Evolutionary conservation across 2,888 invertebrate genomes (phyloP).

Genomic region (Anodontia alba): DNA sequence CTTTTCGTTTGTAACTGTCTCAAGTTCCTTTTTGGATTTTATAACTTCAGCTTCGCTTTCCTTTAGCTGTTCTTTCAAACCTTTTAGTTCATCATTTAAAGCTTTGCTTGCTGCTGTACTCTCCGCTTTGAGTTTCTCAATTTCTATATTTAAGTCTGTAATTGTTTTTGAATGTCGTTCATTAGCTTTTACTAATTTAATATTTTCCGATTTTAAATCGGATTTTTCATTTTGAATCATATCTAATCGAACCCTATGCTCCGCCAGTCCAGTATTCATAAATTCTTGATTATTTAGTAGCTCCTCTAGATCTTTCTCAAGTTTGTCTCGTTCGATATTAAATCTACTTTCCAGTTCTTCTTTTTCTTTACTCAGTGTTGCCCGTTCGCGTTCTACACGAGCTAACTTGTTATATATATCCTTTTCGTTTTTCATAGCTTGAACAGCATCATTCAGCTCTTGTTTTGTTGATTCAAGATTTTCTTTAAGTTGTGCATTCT

Average conservation of each 20-base stretch:
- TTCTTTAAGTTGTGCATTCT: constrained; percentile 23
- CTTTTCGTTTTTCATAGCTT: constrained; percentile 47
- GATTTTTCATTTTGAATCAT: constrained; percentile 58
- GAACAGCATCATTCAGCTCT: constrained; percentile 45
- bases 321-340: constrained; percentile 44
- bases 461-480: constrained; percentile 32
- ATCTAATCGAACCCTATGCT: constrained; percentile 56
- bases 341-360: constrained; percentile 36
- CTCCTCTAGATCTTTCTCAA: constrained; percentile 57
- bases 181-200: constrained; percentile 56
- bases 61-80: constrained; percentile 39
- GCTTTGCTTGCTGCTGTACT: constrained; percentile 29
- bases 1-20: constrained; percentile 55
- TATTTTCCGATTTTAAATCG: constrained; percentile 53
- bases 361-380: constrained; percentile 45
- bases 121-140: constrained; percentile 39
- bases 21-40: constrained; percentile 50
- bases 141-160: constrained; percentile 43
- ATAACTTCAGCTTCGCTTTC: constrained; percentile 46
- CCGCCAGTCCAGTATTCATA: constrained; percentile 58
- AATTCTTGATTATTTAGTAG: constrained; percentile 61
- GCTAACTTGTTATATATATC: constrained; percentile 56
- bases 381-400: constrained; percentile 46
- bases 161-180: constrained; percentile 57
- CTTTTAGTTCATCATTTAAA: constrained; percentile 38